Evolutionary conservation across 2,888 invertebrate genomes (phyloP), one percentile per base, ranked within the genome.

Genomic region (Catocala nupta): DNA sequence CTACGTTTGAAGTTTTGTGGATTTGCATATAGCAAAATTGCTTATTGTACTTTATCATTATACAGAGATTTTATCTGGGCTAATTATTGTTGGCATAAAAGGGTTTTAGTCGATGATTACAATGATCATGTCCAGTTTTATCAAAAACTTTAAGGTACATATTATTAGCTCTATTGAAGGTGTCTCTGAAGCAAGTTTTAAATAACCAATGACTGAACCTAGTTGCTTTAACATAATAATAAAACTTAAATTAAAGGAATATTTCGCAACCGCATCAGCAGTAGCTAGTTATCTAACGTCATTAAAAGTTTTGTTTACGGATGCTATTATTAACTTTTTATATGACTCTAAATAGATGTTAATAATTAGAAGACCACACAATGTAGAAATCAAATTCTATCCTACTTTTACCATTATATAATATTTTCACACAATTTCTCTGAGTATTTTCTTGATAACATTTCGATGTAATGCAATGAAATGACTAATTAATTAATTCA

Each of bases 391-490:
- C 10, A 13, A 58, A 51, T 51, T 51, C 43, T 49, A 59, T 71
- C 56, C 33, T 33, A 59, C 55, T 63, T 49, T 36, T 11, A 56
- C 45, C 13, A 56, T 60, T 71, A 57, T 63, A 55, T 48, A 11
- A 0, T 33, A 51, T 54, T 55, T 68, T 75, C 78, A 12, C 69
- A 75, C 77, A 75, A 66, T 75, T 69, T 75, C 78, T 69, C 65
- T 54, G 5, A 63, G 49, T 50, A 59, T 55, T 61, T 64, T 53
- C 57, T 7, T 58, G 47, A 44, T 55, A 59, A 48, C 9, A 61
- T 48, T 55, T 56, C 47, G 63, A 71, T 65, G 58, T 47, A 49
- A 7, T 16, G 45, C 36, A 45, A 61, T 5, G 36, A 12, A 43
- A 5, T 25, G 11, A 50, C 33, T 68, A 70, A 65, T 65, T 36